phyloP scores from a whole-genome alignment of 2,888 invertebrate species.

The Drosophila macrospina region DNA sequence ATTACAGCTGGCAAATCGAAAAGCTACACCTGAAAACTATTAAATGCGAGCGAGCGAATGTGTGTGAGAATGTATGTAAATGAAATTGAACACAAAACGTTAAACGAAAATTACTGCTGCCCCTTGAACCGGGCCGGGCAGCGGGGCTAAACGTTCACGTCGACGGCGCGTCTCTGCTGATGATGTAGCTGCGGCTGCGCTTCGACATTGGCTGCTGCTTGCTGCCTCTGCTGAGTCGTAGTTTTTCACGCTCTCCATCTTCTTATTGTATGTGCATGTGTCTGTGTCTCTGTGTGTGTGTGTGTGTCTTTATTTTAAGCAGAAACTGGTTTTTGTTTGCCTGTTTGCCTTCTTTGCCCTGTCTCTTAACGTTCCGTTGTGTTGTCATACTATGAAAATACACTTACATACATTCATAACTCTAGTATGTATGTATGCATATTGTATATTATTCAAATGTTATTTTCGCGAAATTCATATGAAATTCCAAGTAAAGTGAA shows the following conservation, averaged over 20 bases:
- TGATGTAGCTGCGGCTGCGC: slow-evolving; percentile 17
- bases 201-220: slow-evolving; percentile 16
- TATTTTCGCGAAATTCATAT: slow-evolving; percentile 70
- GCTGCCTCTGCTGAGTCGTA: slow-evolving; percentile 58
- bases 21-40: slow-evolving; percentile 67
- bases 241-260: slow-evolving; percentile 78
- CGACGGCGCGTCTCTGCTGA: slow-evolving; percentile 4
- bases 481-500: slow-evolving; percentile 65
- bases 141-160: slow-evolving; percentile 30
- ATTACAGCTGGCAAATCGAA: slow-evolving; percentile 57
- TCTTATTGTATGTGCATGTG: slow-evolving; percentile 21
- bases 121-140: slow-evolving; percentile 52
- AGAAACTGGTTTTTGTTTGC: slow-evolving; percentile 71
- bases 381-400: slow-evolving; percentile 73
- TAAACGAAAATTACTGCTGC: slow-evolving; percentile 54
- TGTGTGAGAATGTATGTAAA: slow-evolving; percentile 7
- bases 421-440: slow-evolving; percentile 1
- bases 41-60: slow-evolving; percentile 37
- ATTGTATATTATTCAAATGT: slow-evolving; percentile 60
- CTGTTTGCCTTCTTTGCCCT: slow-evolving; percentile 55
- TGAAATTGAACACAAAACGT: slow-evolving; percentile 43
- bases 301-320: slow-evolving; percentile 76
- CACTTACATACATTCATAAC: slow-evolving; percentile 32
- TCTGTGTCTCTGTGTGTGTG: slow-evolving; percentile 37
- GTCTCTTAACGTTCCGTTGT: slow-evolving; percentile 51